These are phyloP conservation scores for Limnephilus auricula DNA, from an alignment of 2,888 invertebrate species.

Conservation along the genomic window DNA sequence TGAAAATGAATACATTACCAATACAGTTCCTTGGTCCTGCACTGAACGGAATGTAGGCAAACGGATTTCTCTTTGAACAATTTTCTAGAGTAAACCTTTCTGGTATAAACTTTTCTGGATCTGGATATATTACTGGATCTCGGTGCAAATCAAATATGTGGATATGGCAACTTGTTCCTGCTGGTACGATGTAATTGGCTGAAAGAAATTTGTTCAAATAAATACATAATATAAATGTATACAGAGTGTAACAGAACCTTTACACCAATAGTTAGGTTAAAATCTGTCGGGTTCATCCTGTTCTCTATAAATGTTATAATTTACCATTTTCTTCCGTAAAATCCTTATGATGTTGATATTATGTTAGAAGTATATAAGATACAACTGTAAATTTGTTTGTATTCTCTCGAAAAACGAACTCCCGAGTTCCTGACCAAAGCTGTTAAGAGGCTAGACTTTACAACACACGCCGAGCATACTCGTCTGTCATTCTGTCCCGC, in stretches of 20 bases:
- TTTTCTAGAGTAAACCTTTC: conserved; percentile 65
- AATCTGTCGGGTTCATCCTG: too few relatives aligned
- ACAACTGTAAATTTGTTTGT: too few relatives aligned
- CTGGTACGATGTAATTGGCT: conserved; percentile 54
- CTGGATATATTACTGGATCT: conserved; percentile 61
- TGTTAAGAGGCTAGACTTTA: too few relatives aligned
- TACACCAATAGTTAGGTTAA: too few relatives aligned
- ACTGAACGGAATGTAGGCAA: conserved; percentile 64
- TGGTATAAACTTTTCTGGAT: conserved; percentile 66
- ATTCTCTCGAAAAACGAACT: too few relatives aligned
- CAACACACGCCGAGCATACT: too few relatives aligned
- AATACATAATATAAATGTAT: background rate
- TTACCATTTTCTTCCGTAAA: too few relatives aligned
- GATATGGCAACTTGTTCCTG: conserved; percentile 51
- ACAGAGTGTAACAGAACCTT: background rate
- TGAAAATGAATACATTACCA: conserved; percentile 52
- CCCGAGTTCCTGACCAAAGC: too few relatives aligned
- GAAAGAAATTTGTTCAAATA: conserved; percentile 10
- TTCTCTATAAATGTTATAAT: too few relatives aligned
- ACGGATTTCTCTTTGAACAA: conserved; percentile 60
- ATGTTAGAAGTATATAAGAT: too few relatives aligned
- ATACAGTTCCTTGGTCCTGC: conserved; percentile 67
- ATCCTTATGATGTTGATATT: too few relatives aligned
- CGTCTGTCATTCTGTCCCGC: too few relatives aligned
- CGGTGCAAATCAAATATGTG: conserved; percentile 59